These are phyloP conservation scores for Euleptes europaea DNA, from an alignment of 2,113 vertebrate species.

Conservation along the genomic window DNA sequence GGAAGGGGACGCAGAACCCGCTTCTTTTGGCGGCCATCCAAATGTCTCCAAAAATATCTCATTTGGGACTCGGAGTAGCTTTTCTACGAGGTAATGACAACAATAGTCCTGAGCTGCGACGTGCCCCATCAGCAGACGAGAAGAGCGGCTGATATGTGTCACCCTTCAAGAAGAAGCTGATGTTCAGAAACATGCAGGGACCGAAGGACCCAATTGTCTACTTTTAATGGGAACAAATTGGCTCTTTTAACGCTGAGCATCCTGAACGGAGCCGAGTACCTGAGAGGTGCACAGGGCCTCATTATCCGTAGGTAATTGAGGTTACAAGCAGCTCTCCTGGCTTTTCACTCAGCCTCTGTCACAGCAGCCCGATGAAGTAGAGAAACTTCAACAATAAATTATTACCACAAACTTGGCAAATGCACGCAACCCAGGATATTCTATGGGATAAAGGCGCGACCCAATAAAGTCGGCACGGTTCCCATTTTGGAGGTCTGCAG, in stretches of 20 bases:
- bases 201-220: neutral
- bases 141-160: neutral
- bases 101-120: neutral
- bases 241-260: constrained; percentile 41
- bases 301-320: constrained; percentile 66
- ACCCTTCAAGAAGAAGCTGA: neutral
- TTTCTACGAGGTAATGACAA: neutral
- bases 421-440: accelerated
- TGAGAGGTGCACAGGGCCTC: constrained; percentile 44
- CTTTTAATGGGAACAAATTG: constrained; percentile 60
- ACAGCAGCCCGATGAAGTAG: constrained; percentile 10
- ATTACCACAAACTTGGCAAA: neutral
- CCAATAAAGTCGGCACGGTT: neutral
- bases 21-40: neutral
- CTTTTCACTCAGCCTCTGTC: constrained; percentile 52
- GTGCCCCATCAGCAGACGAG: accelerated
- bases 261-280: constrained; percentile 58
- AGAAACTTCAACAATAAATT: constrained; percentile 13
- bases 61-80: neutral
- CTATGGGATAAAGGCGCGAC: neutral
- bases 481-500: accelerated
- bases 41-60: neutral
- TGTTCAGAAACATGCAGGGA: neutral
- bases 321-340: constrained; percentile 53
- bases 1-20: neutral